Percentiles rank a stretch among this genome's conserved stretches.
phyloP scores from a whole-genome alignment of 2,113 vertebrate genomes.

The Tragelaphus strepsiceros region DNA sequence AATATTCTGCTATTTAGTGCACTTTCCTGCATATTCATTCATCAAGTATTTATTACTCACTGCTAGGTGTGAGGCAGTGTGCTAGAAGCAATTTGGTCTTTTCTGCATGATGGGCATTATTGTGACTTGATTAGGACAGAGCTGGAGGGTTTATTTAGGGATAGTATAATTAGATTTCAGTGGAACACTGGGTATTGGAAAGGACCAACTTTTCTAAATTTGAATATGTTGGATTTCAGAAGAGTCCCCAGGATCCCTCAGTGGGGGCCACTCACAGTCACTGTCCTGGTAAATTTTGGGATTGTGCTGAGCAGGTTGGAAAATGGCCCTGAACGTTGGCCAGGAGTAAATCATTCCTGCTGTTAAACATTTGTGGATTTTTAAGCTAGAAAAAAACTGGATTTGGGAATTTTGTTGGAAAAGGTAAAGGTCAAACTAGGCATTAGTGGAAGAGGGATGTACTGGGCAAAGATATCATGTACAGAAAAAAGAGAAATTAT shows the following conservation, averaged over 20 bases:
- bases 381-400: background rate
- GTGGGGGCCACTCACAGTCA: background rate
- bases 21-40: conserved; percentile 32
- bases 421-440: background rate
- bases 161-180: conserved; percentile 25
- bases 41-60: conserved; percentile 57
- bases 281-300: background rate
- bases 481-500: background rate
- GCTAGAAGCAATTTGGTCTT: conserved; percentile 52
- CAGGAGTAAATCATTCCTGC: background rate
- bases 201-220: background rate
- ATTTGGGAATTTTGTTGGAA: background rate
- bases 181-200: background rate
- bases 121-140: conserved; percentile 41
- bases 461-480: background rate
- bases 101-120: conserved; percentile 28
- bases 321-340: background rate
- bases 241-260: background rate
- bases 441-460: background rate
- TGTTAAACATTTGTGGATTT: background rate
- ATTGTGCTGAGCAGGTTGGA: background rate
- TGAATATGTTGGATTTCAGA: background rate
- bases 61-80: conserved; percentile 43
- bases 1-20: conserved; percentile 22
- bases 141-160: conserved; percentile 33